Evolutionary conservation across 2,797 vertebrate genomes (phyloP), one percentile per base, ranked within the genome.

Genomic region (Urocyon cinereoargenteus): DNA sequence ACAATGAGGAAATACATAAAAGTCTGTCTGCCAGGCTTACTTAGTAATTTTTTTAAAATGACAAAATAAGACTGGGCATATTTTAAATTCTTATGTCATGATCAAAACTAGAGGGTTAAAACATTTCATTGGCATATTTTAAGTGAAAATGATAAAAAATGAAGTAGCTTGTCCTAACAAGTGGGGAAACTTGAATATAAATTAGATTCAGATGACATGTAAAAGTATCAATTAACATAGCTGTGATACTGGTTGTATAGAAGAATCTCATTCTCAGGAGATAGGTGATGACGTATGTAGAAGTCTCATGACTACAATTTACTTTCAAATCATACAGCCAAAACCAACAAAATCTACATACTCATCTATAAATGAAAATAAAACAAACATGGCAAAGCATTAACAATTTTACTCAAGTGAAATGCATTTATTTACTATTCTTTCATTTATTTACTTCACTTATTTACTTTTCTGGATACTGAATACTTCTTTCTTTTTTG

Each of bases 1-100:
- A 16, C 62, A 86, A 89, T 51, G 19, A 94, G 73, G 75, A 96
- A 97, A 89, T 75, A 40, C 4, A 49, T 7, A 72, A 89, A 91
- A 91, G 85, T 26, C 5, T 68, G 26, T 70, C 83, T 10, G 21
- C 3, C 55, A 79, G 9, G n/a, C 6, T 78, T 51, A 89, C 51
- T 59, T 70, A 84, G n/a, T n/a, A 22, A 64, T 57, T 64, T 68
- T 89, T 84, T 22, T 72, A 21, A 49, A 82, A 40, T 53, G 73
- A 90, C 16, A 90, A 93, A 79, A 77, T 31, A 73, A 73, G 34
- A 91, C 14, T 78, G 6, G n/a, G 26, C 77, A 73, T 4, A 73
- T 86, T 91, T 94, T 91, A 45, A 90, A 86, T 82, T 85, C 68
- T 73, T 53, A 82, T 40, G n/a, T 87, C 34, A 86, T 77, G n/a